A percentile compares a stretch with the other conserved stretches of the same genome.
These are phyloP conservation scores for Taphrorychus bicolor DNA, from an alignment of 2,888 invertebrate genomes.

Conservation along the genomic window DNA sequence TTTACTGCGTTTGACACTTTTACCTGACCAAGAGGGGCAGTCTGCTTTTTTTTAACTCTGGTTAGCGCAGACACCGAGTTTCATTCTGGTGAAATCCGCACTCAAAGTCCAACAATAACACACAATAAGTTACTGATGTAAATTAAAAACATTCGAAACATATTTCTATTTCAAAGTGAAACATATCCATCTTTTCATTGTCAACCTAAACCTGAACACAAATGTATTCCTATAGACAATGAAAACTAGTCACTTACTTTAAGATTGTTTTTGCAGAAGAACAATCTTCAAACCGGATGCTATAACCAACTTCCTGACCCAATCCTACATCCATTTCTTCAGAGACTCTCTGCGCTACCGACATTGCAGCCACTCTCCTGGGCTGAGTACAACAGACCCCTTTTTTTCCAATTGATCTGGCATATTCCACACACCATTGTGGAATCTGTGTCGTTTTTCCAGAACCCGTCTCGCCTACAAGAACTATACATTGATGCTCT, in stretches of 20 bases:
- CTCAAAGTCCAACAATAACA: too few species aligned
- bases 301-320: constrained; percentile 92
- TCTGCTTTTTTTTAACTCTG: too few species aligned
- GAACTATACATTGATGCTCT: constrained; percentile 91
- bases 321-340: constrained; percentile 99
- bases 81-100: too few species aligned
- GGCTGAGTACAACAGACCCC: constrained; percentile 97
- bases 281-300: constrained; percentile 99
- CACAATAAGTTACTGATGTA: too few species aligned
- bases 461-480: constrained; percentile 98
- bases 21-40: too few species aligned
- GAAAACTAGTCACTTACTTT: constrained; percentile 67
- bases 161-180: not conserved
- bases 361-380: constrained; percentile 98
- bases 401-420: constrained; percentile 70
- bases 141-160: too few species aligned
- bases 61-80: too few species aligned
- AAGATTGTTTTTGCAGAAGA: constrained; percentile 92
- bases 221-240: not conserved
- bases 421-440: constrained; percentile 90
- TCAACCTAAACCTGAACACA: not conserved
- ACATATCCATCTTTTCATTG: not conserved
- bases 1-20: too few species aligned
- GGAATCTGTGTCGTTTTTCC: constrained; percentile 99
- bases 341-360: constrained; percentile 97